Evolutionary conservation across 2,797 vertebrate genomes (phyloP), one percentile per base, ranked within the genome.

Genomic region (Pogoniulus pusillus): DNA sequence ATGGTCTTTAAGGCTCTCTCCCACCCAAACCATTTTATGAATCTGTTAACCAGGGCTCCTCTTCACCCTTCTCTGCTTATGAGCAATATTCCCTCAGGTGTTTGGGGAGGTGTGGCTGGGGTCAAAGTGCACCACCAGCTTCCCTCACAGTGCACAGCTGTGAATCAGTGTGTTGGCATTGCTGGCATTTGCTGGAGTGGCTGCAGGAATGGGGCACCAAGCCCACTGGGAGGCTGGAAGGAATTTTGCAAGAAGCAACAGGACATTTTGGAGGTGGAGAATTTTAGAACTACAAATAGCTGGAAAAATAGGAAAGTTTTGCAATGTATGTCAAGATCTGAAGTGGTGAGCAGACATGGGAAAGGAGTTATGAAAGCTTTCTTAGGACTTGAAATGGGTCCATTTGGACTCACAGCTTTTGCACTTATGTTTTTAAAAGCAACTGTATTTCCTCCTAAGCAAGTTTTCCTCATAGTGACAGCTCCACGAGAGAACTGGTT

Each of bases 251-350:
- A 91, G 30, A 85, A 87, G 22, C 23, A 29, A 29, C 51, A 80
- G 69, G 16, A 54, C 15, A 12, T 81, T 93, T 74, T 93, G 51
- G 59, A 89, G 73, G n/a, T 71, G 22, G 43, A 15, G 91, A 85
- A 69, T 85, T 93, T 85, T 75, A 90, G 55, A 37, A 53, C 11
- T 65, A 20, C 24, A 69, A 86, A 75, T 35, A 82, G 19, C 16
- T 79, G 47, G 58, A 80, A 89, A 89, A 72, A 34, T 13, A 62
- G 55, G 53, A 85, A 90, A 87, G 81, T 72, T n/a, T 82, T 90
- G 72, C 39, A 86, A 27, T 30, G 10, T 32, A 5, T 54, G 55
- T 47, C 30, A 73, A 39, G 35, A 89, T 54, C 89, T 92, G 63
- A 91, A 83, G 3, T 90, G 24, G 26, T 62, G 75, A 89, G 60